Percentiles rank a stretch among this genome's conserved stretches.
These are phyloP conservation scores for Oryzias curvinotus DNA, from an alignment of 2,113 vertebrate genomes.

Conservation along the genomic window DNA sequence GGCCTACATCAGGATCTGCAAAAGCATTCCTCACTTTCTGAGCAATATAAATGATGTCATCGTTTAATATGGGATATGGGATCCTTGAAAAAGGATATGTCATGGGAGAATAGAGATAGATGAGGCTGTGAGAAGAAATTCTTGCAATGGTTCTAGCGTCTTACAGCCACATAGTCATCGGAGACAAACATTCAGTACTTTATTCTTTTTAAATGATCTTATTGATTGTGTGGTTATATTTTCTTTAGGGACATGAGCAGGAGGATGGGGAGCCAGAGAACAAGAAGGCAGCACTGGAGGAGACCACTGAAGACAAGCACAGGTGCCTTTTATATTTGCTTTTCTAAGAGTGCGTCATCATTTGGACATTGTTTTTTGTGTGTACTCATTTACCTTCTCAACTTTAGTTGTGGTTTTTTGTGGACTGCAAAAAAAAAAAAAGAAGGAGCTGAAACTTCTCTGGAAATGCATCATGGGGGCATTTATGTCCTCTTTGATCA, in stretches of 20 bases:
- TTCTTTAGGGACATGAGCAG: conserved; percentile 74
- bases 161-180: no score
- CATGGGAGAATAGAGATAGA: no score
- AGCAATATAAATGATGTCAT: no score
- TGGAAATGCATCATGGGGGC: conserved; percentile 3
- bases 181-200: background rate
- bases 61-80: no score
- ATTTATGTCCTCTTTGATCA: conserved; percentile 47
- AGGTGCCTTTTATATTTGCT: conserved; percentile 66
- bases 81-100: no score
- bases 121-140: no score
- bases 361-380: background rate
- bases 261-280: conserved; percentile 75
- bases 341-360: background rate
- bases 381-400: background rate
- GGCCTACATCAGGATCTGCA: background rate
- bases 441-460: conserved; percentile 36
- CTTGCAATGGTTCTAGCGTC: no score
- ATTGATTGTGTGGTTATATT: background rate
- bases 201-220: background rate
- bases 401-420: background rate
- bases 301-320: conserved; percentile 78
- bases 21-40: no score
- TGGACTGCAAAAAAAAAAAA: conserved; percentile 16
- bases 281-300: conserved; percentile 76